Evolutionary conservation across 2,113 vertebrate species (phyloP).

Genomic region (Halcyon malimbica): DNA sequence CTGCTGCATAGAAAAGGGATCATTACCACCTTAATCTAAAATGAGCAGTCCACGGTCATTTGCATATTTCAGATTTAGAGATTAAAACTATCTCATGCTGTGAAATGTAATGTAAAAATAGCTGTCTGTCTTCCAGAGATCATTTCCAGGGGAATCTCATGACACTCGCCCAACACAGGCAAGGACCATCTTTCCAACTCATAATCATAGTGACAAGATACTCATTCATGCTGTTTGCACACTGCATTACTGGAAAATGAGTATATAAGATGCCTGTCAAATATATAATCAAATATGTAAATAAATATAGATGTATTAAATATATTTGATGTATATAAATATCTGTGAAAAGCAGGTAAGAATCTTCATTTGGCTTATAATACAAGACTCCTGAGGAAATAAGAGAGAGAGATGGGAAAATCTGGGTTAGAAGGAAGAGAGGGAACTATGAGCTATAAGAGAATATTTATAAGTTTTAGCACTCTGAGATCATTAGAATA

Average conservation of each 20-base stretch:
- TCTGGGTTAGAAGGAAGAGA: neutral
- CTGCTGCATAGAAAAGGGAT: neutral
- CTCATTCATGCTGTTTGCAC: neutral
- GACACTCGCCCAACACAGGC: neutral
- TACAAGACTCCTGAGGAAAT: neutral
- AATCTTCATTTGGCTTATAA: neutral
- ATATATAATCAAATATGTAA: neutral
- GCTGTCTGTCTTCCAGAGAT: neutral
- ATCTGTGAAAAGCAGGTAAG: neutral
- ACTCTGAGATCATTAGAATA: neutral
- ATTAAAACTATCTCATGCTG: conserved; percentile 32
- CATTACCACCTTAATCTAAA: conserved; percentile 35
- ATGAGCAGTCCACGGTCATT: conserved; percentile 30
- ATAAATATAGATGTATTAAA: neutral
- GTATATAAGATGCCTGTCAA: neutral
- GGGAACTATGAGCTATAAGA: neutral
- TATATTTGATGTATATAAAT: neutral
- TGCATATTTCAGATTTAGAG: conserved; percentile 45
- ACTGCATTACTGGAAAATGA: neutral
- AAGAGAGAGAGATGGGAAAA: neutral
- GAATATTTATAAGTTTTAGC: neutral
- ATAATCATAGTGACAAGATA: neutral
- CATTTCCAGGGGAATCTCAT: neutral
- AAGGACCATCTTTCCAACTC: neutral
- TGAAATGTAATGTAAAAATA: conserved; percentile 47